Evolutionary conservation across 2,797 vertebrate genomes (phyloP).

Genomic region (Sus cebifrons): DNA sequence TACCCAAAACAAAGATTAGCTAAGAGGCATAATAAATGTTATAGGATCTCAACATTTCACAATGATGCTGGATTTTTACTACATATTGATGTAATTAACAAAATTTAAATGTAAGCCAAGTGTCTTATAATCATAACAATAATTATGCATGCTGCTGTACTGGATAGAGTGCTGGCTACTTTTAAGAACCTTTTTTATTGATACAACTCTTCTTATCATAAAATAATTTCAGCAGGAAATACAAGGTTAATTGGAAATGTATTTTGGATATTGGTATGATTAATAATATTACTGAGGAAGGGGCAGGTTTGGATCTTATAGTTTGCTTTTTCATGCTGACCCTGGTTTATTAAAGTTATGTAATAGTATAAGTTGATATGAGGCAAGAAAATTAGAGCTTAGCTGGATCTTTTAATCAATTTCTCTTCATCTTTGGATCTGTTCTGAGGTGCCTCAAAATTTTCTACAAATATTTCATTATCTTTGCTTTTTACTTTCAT

Average conservation of each 20-base stretch:
- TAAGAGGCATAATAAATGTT: not conserved
- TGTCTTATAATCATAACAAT: not conserved
- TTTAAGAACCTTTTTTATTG: not conserved
- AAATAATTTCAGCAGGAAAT: not conserved
- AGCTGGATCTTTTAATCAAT: not conserved
- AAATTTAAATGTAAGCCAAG: not conserved
- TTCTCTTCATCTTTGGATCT: not conserved
- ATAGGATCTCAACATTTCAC: not conserved
- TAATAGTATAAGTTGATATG: not conserved
- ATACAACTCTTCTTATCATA: not conserved
- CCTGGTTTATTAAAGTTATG: not conserved
- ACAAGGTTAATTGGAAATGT: not conserved
- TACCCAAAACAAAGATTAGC: slow-evolving; percentile 36
- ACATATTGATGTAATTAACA: not conserved
- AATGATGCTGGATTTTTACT: slow-evolving; percentile 24
- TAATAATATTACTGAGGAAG: not conserved
- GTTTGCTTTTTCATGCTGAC: slow-evolving; percentile 1
- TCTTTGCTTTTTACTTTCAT: not conserved
- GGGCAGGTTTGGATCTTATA: not conserved
- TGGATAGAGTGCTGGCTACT: not conserved
- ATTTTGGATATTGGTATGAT: slow-evolving; percentile 2
- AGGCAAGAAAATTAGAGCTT: slow-evolving; percentile 60
- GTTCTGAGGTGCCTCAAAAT: not conserved
- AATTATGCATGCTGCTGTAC: not conserved
- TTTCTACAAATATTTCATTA: not conserved